Evolutionary conservation across 2,113 vertebrate genomes (phyloP), one percentile per base, ranked within the genome.

Genomic region (Vireo altiloquus): DNA sequence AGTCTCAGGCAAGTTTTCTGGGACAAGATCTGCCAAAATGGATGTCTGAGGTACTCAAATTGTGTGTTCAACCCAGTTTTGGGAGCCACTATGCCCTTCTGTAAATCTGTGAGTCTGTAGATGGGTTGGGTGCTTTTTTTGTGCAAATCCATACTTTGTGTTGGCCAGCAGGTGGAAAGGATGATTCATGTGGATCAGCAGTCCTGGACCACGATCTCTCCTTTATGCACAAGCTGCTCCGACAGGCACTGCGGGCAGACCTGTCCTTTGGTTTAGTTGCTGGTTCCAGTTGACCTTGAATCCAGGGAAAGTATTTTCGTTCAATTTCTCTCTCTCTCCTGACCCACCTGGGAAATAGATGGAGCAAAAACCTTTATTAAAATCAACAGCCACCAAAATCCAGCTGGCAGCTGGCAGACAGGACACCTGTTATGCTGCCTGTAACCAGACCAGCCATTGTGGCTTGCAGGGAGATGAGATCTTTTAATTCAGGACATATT

Each of bases 401-500:
- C 81, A 91, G 6, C 64, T 84, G 88, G 71, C 59, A 91, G 68
- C 87, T 86, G 68, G 81, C 92, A 91, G 88, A 30, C 4, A 6
- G 60, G 57, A 87, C 81, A 92, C 47, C 53, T 91, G 64, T 87
- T 71, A 47, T 37, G 50, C 78, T 85, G 82, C 63, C 76, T 82
- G 70, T 69, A 96, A 89, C 56, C 2, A 2, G 23, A 68, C 80
- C 79, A 68, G 57, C 90, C 46, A 42, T 3, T 90, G 77, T 2
- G 33, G 81, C 91, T 90, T 70, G 49, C 87, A 46, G 57, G 50
- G 54, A 95, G 80, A 94, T 53, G 68, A 75, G 37, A 56, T 88
- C 78, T 87, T 94, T 94, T 72, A 90, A 47, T 87, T 15, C 56
- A 77, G 86, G 91, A 75, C 44, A 3, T 69, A 82, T 91, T 95